Evolutionary conservation across 2,888 invertebrate species (phyloP).

Genomic region (Scaeva pyrastri): DNA sequence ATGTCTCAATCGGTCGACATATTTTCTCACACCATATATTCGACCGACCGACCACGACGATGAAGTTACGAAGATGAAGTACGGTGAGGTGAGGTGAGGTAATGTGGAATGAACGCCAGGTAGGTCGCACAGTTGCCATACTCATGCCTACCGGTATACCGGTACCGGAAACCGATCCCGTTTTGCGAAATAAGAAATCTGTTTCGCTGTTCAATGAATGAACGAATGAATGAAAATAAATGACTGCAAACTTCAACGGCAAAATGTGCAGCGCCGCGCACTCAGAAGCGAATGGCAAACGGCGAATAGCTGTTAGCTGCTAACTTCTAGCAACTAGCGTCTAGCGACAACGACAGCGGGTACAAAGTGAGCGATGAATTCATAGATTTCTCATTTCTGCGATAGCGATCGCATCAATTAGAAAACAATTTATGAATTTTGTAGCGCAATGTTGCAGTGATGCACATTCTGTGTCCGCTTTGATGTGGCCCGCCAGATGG

Average conservation of each 20-base stretch:
- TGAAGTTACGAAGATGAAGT: no score
- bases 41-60: background rate
- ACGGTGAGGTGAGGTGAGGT: background rate
- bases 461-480: slow-evolving; percentile 50
- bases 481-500: slow-evolving; percentile 64
- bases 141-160: slow-evolving; percentile 39
- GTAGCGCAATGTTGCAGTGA: slow-evolving; percentile 56
- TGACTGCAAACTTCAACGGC: slow-evolving; percentile 21
- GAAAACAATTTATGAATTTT: slow-evolving; percentile 76
- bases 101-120: slow-evolving; percentile 30
- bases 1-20: slow-evolving; percentile 68
- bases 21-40: slow-evolving; percentile 66
- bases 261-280: background rate
- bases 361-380: slow-evolving; percentile 42
- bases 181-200: slow-evolving; percentile 61
- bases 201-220: slow-evolving; percentile 27
- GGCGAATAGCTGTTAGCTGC: background rate
- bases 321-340: no score
- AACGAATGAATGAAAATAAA: slow-evolving; percentile 18
- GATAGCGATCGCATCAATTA: slow-evolving; percentile 72
- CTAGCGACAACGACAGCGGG: background rate
- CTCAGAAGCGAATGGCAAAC: background rate
- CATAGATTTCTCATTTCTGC: slow-evolving; percentile 69
- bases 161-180: slow-evolving; percentile 76
- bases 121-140: slow-evolving; percentile 19